Evolutionary conservation across 2,113 vertebrate genomes (phyloP), one percentile per base, ranked within the genome.

Genomic region (Heterochromis multidens): DNA sequence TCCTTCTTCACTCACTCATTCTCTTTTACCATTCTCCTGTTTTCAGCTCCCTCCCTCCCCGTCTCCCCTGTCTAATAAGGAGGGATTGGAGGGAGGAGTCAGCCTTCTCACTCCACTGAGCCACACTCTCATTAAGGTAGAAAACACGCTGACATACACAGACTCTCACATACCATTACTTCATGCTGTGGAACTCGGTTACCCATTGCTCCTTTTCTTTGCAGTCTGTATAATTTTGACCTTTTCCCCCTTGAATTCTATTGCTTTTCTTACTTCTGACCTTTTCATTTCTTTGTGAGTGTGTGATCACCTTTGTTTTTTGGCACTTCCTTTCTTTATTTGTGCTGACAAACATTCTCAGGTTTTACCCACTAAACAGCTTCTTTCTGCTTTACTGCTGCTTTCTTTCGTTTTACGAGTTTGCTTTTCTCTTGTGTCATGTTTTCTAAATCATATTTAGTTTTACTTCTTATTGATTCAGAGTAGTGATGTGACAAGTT

Each of bases 181-280:
- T 81, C 84, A 74, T 6, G 5, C 58, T 54, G 56, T 49, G 59
- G 54, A 63, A 65, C 35, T 80, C 31, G 58, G 57, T 82, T 63
- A 65, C 13, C 78, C 59, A 4, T 33, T 46, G 23, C 61, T 59
- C 29, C 40, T 77, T 72, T 58, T 80, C 77, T 65, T 56, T 60
- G 46, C 57, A 43, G 25, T 83, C 77, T 81, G 16, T 63, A 81
- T 87, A 67, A 91, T 87, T 82, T 77, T 87, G 87, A 91, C 89
- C 87, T 88, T 93, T 79, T 1, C 13, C 17, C 72, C 33, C 72
- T 77, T 62, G 43, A 77, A 43, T 85, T 83, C 83, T 85, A 65
- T 79, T 84, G 76, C 46, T 74, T 89, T 82, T 85, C 79, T 88
- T 81, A 59, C 81, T 81, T 79, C 67, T 87, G 83, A 91, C 92